phyloP scores from a whole-genome alignment of 2,888 invertebrate genomes.

The Caenorhabditis plicata region DNA sequence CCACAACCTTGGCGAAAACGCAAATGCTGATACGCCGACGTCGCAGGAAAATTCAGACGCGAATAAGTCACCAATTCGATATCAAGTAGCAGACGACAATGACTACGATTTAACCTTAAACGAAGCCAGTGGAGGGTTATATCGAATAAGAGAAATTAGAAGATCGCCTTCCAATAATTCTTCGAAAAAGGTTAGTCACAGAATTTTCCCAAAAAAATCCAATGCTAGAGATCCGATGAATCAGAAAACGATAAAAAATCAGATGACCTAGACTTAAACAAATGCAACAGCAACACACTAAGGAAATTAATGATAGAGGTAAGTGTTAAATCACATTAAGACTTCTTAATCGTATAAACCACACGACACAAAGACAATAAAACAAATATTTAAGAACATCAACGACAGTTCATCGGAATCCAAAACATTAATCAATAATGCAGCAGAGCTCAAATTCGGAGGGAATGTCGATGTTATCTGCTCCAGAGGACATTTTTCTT shows the following conservation, averaged over 20 bases:
- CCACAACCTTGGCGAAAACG: slow-evolving; percentile 35
- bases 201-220: slow-evolving; percentile 16
- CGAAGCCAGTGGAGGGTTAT: slow-evolving; percentile 12
- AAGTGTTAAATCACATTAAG: no score
- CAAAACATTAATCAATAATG: slow-evolving; percentile 50
- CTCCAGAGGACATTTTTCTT: slow-evolving; percentile 57
- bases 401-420: slow-evolving; percentile 53
- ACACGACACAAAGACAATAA: no score
- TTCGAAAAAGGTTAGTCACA: no score
- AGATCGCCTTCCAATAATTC: no score
- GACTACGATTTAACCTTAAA: slow-evolving; percentile 21
- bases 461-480: slow-evolving; percentile 61
- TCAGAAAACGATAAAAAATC: slow-evolving; percentile 12
- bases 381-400: slow-evolving; percentile 49
- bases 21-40: slow-evolving; percentile 7
- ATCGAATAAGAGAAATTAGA: slow-evolving; percentile 27
- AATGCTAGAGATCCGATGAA: slow-evolving; percentile 6
- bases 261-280: slow-evolving; percentile 15
- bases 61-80: no score
- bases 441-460: slow-evolving; percentile 50
- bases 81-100: slow-evolving; percentile 23
- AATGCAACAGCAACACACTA: slow-evolving; percentile 52
- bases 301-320: slow-evolving; percentile 54
- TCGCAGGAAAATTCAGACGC: slow-evolving; percentile 17
- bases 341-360: not conserved